Evolutionary conservation across 2,113 vertebrate species (phyloP).

Genomic region (Cettia cetti): DNA sequence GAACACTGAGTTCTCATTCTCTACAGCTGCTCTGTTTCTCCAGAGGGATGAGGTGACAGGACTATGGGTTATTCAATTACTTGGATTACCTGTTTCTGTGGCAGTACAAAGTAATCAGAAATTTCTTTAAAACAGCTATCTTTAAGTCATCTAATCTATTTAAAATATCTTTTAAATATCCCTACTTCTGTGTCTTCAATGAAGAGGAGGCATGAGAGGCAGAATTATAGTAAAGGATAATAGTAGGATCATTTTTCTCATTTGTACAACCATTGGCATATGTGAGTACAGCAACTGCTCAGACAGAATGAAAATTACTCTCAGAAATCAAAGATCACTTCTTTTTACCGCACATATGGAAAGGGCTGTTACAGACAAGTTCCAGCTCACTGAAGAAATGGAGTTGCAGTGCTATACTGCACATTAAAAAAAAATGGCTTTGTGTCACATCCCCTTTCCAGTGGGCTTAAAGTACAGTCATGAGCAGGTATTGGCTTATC

Average conservation of each 20-base stretch:
- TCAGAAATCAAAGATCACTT: not conserved
- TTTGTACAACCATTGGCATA: not conserved
- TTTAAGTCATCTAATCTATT: not conserved
- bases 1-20: not conserved
- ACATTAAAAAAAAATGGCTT: not conserved
- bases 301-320: not conserved
- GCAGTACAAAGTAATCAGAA: not conserved
- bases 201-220: not conserved
- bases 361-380: not conserved
- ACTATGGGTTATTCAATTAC: not conserved
- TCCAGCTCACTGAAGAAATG: not conserved
- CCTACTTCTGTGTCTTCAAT: not conserved
- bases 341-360: not conserved
- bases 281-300: not conserved
- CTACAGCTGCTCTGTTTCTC: not conserved
- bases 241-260: not conserved
- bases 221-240: not conserved
- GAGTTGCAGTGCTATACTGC: not conserved
- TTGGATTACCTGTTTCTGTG: not conserved
- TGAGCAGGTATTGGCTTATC: not conserved
- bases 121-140: not conserved
- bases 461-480: not conserved
- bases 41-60: not conserved
- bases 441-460: not conserved
- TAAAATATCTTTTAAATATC: not conserved